Conservation (phyloP, 2,797 vertebrate genomes). For the Enteromius paludinosus region DNA sequence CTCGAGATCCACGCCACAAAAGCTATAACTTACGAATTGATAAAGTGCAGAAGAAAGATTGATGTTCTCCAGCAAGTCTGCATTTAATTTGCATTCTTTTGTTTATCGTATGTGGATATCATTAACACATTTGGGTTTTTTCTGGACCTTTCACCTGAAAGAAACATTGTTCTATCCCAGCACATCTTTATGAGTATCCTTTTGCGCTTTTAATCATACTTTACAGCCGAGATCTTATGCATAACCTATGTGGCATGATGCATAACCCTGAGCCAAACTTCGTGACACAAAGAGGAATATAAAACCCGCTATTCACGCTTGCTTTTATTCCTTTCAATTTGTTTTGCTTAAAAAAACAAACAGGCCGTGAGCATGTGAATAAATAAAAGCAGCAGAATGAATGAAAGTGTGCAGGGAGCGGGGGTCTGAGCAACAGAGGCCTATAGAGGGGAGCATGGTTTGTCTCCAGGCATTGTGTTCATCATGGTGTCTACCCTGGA, state of each 20-base stretch:
- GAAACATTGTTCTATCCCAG: slow-evolving; percentile 50
- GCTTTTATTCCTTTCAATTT: slow-evolving; percentile 82
- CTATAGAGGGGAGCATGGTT: slow-evolving; percentile 66
- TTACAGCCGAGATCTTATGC: slow-evolving; percentile 48
- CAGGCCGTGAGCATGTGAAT: slow-evolving; percentile 75
- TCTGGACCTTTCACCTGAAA: slow-evolving; percentile 11
- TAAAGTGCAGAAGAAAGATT: slow-evolving; percentile 1
- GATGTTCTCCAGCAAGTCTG: background rate
- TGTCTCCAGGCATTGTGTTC: slow-evolving; percentile 81
- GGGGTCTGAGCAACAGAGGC: slow-evolving; percentile 72
- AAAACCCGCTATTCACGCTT: slow-evolving; percentile 73
- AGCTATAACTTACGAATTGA: background rate
- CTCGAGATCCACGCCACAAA: background rate
- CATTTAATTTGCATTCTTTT: slow-evolving; percentile 15
- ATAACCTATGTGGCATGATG: slow-evolving; percentile 69
- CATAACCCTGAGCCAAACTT: slow-evolving; percentile 72
- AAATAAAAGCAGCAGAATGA: slow-evolving; percentile 77
- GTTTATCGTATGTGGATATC: background rate
- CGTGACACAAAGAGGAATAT: slow-evolving; percentile 76
- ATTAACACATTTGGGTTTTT: background rate
- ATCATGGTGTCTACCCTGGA: slow-evolving; percentile 82
- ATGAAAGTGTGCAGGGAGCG: slow-evolving; percentile 58
- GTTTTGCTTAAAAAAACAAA: slow-evolving; percentile 84
- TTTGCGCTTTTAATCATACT: slow-evolving; percentile 53
- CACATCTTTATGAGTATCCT: slow-evolving; percentile 50